Evolutionary conservation across 2,797 vertebrate species (phyloP).

Genomic region (Sebastes goodei): DNA sequence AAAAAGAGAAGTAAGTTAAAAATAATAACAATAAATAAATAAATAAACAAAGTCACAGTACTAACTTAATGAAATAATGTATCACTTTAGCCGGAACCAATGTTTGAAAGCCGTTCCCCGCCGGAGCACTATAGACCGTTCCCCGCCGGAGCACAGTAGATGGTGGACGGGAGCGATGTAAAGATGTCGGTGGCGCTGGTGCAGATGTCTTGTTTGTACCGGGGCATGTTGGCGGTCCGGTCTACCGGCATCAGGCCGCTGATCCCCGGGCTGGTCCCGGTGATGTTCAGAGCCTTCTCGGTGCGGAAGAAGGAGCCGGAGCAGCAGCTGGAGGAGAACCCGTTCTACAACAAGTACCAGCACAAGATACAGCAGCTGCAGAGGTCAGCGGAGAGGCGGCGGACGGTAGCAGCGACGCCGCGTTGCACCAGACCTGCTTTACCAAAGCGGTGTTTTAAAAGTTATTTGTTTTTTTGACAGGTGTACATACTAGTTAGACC

Average conservation of each 20-base stretch:
- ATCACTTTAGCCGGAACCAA: neutral
- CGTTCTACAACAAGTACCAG: constrained; percentile 89
- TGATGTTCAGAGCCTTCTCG: constrained; percentile 84
- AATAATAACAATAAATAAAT: too few species aligned
- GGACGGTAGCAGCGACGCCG: fast-evolving
- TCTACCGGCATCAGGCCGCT: constrained; percentile 74
- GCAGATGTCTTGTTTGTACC: constrained; percentile 86
- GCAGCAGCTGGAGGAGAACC: constrained; percentile 86
- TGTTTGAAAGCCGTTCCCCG: neutral
- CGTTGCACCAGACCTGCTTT: neutral
- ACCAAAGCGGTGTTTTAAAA: neutral
- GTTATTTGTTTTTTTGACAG: fast-evolving
- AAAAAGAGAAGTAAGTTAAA: too few species aligned
- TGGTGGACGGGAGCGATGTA: constrained; percentile 60
- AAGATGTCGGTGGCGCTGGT: constrained; percentile 86
- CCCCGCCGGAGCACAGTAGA: constrained; percentile 51
- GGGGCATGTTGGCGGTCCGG: constrained; percentile 85
- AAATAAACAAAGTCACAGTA: too few species aligned
- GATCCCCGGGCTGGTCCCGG: constrained; percentile 80
- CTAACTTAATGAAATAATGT: neutral
- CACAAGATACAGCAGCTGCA: constrained; percentile 91
- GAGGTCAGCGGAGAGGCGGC: constrained; percentile 77
- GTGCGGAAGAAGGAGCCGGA: constrained; percentile 71
- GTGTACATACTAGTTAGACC: fast-evolving
- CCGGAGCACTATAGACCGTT: neutral